Percentiles rank a stretch among this genome's conserved stretches.
Conservation (phyloP, 2,888 invertebrate species). For the Leucophenga montana region DNA sequence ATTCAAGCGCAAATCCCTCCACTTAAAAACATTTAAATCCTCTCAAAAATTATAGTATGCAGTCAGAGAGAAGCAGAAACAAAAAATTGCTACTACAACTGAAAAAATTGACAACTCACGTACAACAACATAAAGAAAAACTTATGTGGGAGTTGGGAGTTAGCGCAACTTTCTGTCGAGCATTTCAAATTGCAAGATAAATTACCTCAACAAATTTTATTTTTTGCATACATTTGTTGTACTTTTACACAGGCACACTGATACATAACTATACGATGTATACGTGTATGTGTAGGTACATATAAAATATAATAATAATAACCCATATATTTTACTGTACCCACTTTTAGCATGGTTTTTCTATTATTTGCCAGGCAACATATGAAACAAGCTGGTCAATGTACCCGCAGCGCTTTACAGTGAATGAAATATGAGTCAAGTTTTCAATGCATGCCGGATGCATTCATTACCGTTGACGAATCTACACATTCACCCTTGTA, state of each 20-base stretch:
- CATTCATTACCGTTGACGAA: conserved; percentile 67
- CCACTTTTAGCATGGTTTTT: not conserved
- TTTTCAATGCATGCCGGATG: conserved; percentile 67
- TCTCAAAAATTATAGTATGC: not conserved
- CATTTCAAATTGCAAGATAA: conserved; percentile 12
- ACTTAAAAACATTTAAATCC: conserved; percentile 16
- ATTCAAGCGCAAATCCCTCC: conserved; percentile 50
- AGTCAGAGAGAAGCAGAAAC: conserved; percentile 11
- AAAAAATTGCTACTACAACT: conserved; percentile 26
- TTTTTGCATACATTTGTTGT: conserved; percentile 1
- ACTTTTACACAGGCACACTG: not conserved
- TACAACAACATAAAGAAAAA: conserved; percentile 19
- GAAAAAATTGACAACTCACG: conserved; percentile 39
- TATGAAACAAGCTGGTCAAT: conserved; percentile 61
- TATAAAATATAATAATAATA: conserved; percentile 28
- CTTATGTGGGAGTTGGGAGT: not conserved
- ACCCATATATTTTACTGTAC: conserved; percentile 30
- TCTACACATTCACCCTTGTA: conserved; percentile 10
- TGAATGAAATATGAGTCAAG: conserved; percentile 65
- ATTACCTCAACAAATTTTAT: conserved; percentile 20
- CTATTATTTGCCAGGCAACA: conserved; percentile 12
- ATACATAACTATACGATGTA: conserved; percentile 6
- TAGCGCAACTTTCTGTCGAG: too few relatives aligned
- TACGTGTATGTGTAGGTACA: not conserved
- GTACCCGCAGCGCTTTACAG: conserved; percentile 51